Conservation (phyloP, 2,113 vertebrate species). For the Butastur rufipennis region DNA sequence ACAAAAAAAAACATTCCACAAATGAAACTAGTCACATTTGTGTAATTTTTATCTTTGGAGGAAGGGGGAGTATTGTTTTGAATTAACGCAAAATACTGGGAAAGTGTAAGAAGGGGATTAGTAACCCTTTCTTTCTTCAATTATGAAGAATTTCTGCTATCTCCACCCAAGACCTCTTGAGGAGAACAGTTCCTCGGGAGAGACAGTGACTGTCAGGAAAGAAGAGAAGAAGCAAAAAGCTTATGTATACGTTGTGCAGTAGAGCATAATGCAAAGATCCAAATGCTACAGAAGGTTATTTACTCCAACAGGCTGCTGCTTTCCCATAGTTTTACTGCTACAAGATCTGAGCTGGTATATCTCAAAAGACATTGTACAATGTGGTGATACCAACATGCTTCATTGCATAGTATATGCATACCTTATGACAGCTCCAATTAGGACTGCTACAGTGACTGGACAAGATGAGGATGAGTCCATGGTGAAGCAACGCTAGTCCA, state of each 20-base stretch:
- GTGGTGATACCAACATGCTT: background rate
- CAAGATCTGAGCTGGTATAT: background rate
- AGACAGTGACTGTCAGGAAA: background rate
- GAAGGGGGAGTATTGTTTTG: background rate
- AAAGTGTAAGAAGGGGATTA: background rate
- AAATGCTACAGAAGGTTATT: background rate
- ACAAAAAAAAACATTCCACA: background rate
- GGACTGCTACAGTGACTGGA: background rate
- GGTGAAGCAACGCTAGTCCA: background rate
- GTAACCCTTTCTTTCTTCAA: background rate
- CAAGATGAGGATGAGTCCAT: background rate
- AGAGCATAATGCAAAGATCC: background rate
- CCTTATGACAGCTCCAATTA: background rate
- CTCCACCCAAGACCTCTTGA: background rate
- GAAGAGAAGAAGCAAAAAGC: background rate
- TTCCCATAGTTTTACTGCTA: background rate
- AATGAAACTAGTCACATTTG: background rate
- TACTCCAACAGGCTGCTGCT: background rate
- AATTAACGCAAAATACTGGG: background rate
- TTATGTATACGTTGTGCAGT: background rate
- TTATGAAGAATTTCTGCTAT: background rate
- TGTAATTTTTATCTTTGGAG: background rate
- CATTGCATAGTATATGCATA: background rate
- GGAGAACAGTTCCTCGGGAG: background rate
- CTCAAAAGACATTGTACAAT: accelerated